These are phyloP conservation scores for Chrosomus eos DNA, from an alignment of 2,797 vertebrate species.

Conservation along the genomic window DNA sequence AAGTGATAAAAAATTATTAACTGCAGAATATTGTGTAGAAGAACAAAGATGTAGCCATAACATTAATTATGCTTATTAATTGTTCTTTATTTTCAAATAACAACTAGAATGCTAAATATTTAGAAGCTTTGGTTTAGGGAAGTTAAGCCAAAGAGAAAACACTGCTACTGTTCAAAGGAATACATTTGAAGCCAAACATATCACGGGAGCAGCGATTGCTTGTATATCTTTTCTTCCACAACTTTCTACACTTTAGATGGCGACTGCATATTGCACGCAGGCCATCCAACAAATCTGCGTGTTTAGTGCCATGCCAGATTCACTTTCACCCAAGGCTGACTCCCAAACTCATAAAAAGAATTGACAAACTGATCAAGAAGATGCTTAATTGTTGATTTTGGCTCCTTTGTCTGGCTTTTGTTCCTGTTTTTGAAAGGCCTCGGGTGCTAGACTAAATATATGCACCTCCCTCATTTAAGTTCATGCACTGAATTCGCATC, in stretches of 20 bases:
- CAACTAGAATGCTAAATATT: not conserved
- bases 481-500: conserved; percentile 71
- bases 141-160: not conserved
- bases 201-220: not conserved
- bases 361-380: conserved; percentile 76
- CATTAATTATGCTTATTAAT: not conserved
- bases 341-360: conserved; percentile 77
- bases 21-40: not conserved
- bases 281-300: conserved; percentile 72
- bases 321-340: conserved; percentile 70
- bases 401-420: conserved; percentile 75
- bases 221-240: conserved; percentile 5
- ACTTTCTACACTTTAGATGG: conserved; percentile 13
- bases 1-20: not conserved
- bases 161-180: not conserved
- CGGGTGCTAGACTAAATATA: conserved; percentile 78
- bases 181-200: not conserved
- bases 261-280: conserved; percentile 46
- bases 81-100: not conserved
- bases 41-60: not conserved
- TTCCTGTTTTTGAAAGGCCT: conserved; percentile 72
- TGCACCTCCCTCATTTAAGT: conserved; percentile 66
- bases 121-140: not conserved
- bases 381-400: conserved; percentile 80
- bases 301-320: conserved; percentile 62